These are phyloP conservation scores for Mallateleia sp. DNA, from an alignment of 2,888 invertebrate species.

Conservation along the genomic window DNA sequence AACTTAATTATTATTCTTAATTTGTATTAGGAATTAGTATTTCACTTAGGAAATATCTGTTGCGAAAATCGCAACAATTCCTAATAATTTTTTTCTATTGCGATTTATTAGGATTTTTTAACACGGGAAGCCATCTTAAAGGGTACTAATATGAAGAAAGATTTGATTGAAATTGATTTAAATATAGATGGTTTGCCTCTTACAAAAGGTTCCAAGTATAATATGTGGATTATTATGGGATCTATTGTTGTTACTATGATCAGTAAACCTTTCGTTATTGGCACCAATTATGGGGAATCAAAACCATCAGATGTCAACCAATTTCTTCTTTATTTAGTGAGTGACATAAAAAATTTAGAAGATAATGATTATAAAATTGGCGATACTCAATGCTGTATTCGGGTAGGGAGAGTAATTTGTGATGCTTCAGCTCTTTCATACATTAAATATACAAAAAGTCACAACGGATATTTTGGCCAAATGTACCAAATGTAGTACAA, in stretches of 20 bases:
- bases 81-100: too few species aligned
- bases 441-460: not conserved
- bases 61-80: too few species aligned
- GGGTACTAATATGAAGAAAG: too few species aligned
- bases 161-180: too few species aligned
- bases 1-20: too few species aligned
- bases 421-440: not conserved
- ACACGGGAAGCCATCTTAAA: too few species aligned
- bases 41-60: too few species aligned
- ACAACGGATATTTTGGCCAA: not conserved
- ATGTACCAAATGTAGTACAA: not conserved
- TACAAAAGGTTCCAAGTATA: too few species aligned
- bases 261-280: not conserved
- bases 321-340: not conserved
- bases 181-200: too few species aligned
- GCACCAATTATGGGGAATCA: not conserved
- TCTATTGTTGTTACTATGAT: not conserved
- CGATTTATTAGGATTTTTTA: too few species aligned
- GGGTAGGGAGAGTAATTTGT: not conserved
- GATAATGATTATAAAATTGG: not conserved
- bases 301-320: not conserved
- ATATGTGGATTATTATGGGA: not conserved
- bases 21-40: too few species aligned
- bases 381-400: not conserved
- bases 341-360: not conserved